These are phyloP conservation scores for Latheticus oryzae DNA, from an alignment of 2,888 invertebrate genomes.

Conservation along the genomic window DNA sequence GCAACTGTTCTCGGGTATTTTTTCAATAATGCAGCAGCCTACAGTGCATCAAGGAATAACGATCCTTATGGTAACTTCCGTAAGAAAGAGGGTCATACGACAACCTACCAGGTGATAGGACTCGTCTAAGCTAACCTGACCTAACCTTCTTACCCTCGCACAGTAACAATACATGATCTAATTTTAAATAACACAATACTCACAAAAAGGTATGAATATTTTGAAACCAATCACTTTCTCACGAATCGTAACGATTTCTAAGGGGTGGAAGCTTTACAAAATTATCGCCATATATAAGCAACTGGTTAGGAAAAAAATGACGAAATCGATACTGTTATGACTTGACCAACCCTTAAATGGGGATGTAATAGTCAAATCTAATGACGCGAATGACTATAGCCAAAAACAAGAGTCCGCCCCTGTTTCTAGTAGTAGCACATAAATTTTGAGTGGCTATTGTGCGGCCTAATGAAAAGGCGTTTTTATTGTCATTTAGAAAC, in stretches of 20 bases:
- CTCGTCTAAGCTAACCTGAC: constrained; percentile 55
- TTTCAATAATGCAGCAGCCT: constrained; percentile 36
- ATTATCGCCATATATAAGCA: constrained; percentile 14
- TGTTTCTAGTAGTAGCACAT: constrained; percentile 18
- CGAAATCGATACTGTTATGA: constrained; percentile 29
- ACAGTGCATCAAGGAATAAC: constrained; percentile 39
- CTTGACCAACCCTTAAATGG: constrained; percentile 12
- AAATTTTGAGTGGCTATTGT: constrained; percentile 30
- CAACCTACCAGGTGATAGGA: constrained; percentile 57
- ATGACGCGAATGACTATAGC: constrained; percentile 16
- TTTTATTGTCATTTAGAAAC: constrained; percentile 40
- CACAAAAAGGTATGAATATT: constrained; percentile 58
- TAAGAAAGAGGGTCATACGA: constrained; percentile 39
- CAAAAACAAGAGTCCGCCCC: constrained; percentile 23
- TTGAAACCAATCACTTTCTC: constrained; percentile 53
- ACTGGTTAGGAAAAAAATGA: constrained; percentile 15
- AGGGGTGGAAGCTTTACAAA: constrained; percentile 27
- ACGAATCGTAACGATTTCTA: constrained; percentile 40
- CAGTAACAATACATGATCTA: constrained; percentile 62
- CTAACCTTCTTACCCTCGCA: constrained; percentile 56
- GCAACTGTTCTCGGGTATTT: constrained; percentile 46
- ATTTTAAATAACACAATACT: constrained; percentile 63
- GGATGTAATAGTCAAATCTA: constrained; percentile 17
- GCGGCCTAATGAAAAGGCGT: constrained; percentile 36
- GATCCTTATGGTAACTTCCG: constrained; percentile 40